These are phyloP conservation scores for Emydoidea blandingii DNA, from an alignment of 2,797 vertebrate species.

Conservation along the genomic window DNA sequence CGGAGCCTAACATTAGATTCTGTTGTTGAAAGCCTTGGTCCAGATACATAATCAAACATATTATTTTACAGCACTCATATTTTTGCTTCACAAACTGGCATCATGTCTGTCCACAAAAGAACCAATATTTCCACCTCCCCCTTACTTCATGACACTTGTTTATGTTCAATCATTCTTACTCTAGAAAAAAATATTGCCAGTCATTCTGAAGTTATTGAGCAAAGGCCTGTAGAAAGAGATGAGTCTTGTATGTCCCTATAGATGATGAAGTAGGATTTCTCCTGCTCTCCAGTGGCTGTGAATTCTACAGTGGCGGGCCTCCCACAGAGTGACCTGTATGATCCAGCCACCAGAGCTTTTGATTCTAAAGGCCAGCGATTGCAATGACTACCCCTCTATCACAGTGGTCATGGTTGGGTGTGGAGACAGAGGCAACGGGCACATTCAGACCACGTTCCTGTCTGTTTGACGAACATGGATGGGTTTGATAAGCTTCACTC, in stretches of 20 bases:
- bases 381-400: not conserved
- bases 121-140: slow-evolving; percentile 47
- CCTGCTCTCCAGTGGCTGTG: slow-evolving; percentile 32
- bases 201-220: slow-evolving; percentile 68
- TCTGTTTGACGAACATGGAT: not conserved
- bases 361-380: not conserved
- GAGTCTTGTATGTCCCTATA: slow-evolving; percentile 69
- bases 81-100: slow-evolving; percentile 58
- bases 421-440: not conserved
- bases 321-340: not conserved
- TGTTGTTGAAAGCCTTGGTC: slow-evolving; percentile 54
- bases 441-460: not conserved
- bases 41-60: slow-evolving; percentile 68
- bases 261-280: slow-evolving; percentile 69
- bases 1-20: slow-evolving; percentile 29
- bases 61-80: slow-evolving; percentile 69
- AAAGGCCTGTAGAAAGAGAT: slow-evolving; percentile 71
- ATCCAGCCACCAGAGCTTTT: not conserved
- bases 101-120: slow-evolving; percentile 70
- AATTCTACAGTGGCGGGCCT: slow-evolving; percentile 11
- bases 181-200: slow-evolving; percentile 51
- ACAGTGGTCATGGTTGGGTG: accelerated
- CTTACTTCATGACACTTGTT: slow-evolving; percentile 55
- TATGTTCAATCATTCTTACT: slow-evolving; percentile 67
- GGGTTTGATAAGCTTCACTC: not conserved